Base-by-base conservation (phyloP, 1,140 invertebrate species). In the Cyclina sinensis region DNA sequence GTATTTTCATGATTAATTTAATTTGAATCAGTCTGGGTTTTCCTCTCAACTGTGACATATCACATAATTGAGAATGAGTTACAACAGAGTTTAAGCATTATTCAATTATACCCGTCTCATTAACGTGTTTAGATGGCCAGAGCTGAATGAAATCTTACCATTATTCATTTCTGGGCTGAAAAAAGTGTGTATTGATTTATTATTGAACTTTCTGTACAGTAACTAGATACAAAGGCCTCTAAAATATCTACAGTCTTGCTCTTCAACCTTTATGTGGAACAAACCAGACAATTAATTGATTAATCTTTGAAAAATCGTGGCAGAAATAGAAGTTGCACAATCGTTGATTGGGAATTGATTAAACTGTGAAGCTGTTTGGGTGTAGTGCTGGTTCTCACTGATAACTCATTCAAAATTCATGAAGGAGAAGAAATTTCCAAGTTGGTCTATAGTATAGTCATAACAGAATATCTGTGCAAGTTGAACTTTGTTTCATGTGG, bases 231-330 rank as follows among this genome's bases (percentile, higher is more conserved):
- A 70, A 35, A 3, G 37, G 65, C 65, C 35, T 70, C 65, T 70
- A 37, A 70, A 70, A 70, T 21, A 37, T 70, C 32, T 16, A 12
- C 4, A 21, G 24, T 37, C 65, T 70, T 70, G 65, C 65, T 70
- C 65, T 70, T 39, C 32, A 70, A 70, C 65, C 65, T 70, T 70
- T 70, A 16, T 70, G 27, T 35, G 30, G 30, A 37, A 32, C 65
- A 37, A 14, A 35, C 65, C 35, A 70, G 65, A 70, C 65, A n/a
- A 70, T 70, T 70, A 70, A 70, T 70, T 70, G 65, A 70, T 70
- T 70, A 70, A 70, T 70, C 65, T 70, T 24, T 37, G 32, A 70
- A 70, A 43, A 70, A 35, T 70, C 32, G 32, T 39, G 32, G 12
- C 65, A 70, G n/a, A 70, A 70, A 70, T 70, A 70, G 65, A 70